Evolutionary conservation across 1,140 invertebrate species (phyloP), one percentile per base, ranked within the genome.

Genomic region (Notospermus geniculatus): DNA sequence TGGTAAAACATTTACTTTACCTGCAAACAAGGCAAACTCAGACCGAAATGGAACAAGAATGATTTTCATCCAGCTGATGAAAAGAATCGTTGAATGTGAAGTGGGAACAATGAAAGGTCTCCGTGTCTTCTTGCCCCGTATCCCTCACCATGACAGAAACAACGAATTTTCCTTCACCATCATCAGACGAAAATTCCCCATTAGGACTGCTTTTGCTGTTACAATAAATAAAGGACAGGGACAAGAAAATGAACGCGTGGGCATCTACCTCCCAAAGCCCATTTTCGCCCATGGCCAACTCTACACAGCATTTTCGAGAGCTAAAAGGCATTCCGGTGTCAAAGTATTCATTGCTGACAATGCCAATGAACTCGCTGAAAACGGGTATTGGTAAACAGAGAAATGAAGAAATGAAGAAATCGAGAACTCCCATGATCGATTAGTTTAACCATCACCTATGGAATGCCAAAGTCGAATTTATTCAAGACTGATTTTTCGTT

Each of bases 151-250:
- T 43, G 66, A 68, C 41, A 36, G 32, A 36, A 65, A 70, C 28
- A 15, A 13, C 11, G 32, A 36, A 4, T 36, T 36, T 15, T 63
- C 68, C 11, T 68, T 72, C 62, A 75, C 83, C 57, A 82, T 85
- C 62, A 79, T 80, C 71, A 54, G 83, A 54, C 29, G 81, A 0
- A 83, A 86, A 63, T 85, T 86, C 77, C 81, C 83, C 22, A 43
- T 87, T 0, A 68, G 77, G 59, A 56, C 81, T 2, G 68, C 72
- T 2, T 86, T 84, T 72, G 79, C 83, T 25, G 83, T 85, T 73
- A 83, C 84, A 0, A 83, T 86, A 5, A 86, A 86, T 69, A 86
- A 86, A 73, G 66, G 81, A 4, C 85, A 87, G 73, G 83, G 85
- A 13, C 83, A 85, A 70, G 64, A 75, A 4, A 55, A 78, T 2